phyloP scores from a whole-genome alignment of 2,113 vertebrate species.

The Macrotus californicus region DNA sequence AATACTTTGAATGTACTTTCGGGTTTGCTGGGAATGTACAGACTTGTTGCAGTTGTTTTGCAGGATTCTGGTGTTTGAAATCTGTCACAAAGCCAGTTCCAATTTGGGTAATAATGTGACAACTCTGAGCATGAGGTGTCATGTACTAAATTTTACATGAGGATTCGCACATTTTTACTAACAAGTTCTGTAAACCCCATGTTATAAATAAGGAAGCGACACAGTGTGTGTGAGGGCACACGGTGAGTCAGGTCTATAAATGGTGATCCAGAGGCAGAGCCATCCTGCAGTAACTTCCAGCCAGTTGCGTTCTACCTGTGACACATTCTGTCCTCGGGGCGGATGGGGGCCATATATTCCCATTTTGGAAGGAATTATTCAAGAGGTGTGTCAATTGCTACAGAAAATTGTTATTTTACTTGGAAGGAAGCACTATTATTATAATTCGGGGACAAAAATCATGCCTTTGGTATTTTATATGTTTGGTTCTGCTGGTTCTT shows the following conservation, averaged over 20 bases:
- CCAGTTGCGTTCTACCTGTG: background rate
- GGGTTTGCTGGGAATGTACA: slow-evolving; percentile 42
- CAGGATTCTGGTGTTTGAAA: slow-evolving; percentile 11
- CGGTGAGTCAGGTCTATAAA: slow-evolving; percentile 20
- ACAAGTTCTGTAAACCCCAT: background rate
- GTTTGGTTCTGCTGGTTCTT: background rate
- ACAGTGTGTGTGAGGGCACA: background rate
- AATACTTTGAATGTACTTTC: background rate
- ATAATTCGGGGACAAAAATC: background rate
- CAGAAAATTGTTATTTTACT: background rate
- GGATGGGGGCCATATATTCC: background rate
- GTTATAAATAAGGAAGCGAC: slow-evolving; percentile 45
- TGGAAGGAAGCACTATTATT: background rate
- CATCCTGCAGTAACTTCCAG: background rate
- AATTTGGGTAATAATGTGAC: background rate
- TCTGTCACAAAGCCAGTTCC: slow-evolving; percentile 32
- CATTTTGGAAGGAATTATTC: background rate
- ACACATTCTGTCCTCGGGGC: background rate
- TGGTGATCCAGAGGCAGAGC: background rate
- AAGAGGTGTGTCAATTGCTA: background rate
- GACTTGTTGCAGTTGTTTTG: slow-evolving; percentile 1
- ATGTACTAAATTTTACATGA: slow-evolving; percentile 12
- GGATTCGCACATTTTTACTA: background rate
- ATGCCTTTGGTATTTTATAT: background rate
- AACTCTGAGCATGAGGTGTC: background rate